Evolutionary conservation across 2,888 invertebrate genomes (phyloP).

Genomic region (Galeruca laticollis): DNA sequence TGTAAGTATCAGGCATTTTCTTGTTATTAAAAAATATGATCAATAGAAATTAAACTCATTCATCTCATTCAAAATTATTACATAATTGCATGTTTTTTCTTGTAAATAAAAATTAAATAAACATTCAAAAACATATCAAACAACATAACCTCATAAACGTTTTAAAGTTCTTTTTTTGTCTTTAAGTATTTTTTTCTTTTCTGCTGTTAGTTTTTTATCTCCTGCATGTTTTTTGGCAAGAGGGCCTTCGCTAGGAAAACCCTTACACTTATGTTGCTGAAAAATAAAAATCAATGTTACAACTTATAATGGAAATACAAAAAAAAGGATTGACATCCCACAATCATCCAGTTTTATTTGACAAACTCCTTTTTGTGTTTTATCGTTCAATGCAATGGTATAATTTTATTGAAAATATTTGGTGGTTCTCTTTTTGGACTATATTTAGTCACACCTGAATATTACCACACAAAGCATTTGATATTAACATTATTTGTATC

Average conservation of each 20-base stretch:
- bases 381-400: too few species aligned
- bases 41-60: not conserved
- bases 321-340: constrained; percentile 7
- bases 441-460: too few species aligned
- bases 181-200: constrained; percentile 81
- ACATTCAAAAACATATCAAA: constrained; percentile 2
- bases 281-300: constrained; percentile 47
- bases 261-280: constrained; percentile 70
- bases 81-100: not conserved
- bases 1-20: not conserved
- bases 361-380: too few species aligned
- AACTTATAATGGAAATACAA: constrained; percentile 18
- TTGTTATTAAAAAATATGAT: not conserved
- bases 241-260: constrained; percentile 73
- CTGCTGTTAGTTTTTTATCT: constrained; percentile 76
- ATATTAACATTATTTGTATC: too few species aligned
- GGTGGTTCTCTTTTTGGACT: too few species aligned
- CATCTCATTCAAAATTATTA: not conserved
- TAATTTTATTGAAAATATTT: too few species aligned
- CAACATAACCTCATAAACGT: constrained; percentile 76
- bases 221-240: constrained; percentile 88
- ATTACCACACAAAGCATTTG: too few species aligned
- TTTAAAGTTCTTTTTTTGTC: constrained; percentile 89
- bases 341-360: too few species aligned
- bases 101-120: not conserved